phyloP scores from a whole-genome alignment of 2,888 invertebrate species.

The Trypoxylon attenuatum region DNA sequence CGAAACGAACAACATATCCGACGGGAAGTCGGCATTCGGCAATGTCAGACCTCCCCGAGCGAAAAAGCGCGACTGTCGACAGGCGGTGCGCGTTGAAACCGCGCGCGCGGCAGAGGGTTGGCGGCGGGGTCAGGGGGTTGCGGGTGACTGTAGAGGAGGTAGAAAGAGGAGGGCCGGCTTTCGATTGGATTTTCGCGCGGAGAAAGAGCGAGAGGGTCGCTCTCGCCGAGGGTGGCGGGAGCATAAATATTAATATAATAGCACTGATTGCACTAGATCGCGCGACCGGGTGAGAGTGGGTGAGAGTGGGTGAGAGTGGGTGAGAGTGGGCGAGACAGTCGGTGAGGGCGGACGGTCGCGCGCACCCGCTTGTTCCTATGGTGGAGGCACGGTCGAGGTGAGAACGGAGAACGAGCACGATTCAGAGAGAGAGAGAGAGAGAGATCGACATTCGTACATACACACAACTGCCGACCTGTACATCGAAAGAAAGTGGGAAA shows the following conservation, averaged over 20 bases:
- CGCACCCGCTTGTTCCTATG: conserved; percentile 35
- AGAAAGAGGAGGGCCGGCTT: too few relatives aligned
- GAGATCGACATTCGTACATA: too few relatives aligned
- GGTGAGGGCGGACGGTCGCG: conserved; percentile 2
- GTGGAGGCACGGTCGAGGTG: conserved; percentile 18
- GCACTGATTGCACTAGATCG: conserved; percentile 66
- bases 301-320: too few relatives aligned
- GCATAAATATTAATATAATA: conserved; percentile 69
- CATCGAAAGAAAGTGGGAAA: conserved; percentile 1
- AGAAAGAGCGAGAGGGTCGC: conserved; percentile 19
- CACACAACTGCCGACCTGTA: too few relatives aligned
- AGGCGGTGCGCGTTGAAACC: conserved; percentile 15
- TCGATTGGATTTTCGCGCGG: conserved; percentile 44
- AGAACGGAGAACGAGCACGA: conserved; percentile 16
- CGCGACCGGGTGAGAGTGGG: too few relatives aligned
- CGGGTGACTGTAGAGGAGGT: too few relatives aligned
- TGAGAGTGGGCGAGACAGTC: too few relatives aligned
- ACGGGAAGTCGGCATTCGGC: too few relatives aligned
- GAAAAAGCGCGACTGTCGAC: conserved; percentile 21
- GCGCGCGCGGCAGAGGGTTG: not conserved
- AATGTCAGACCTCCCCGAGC: too few relatives aligned
- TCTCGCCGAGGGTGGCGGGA: conserved; percentile 8
- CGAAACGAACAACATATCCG: too few relatives aligned
- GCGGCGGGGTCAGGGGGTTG: conserved; percentile 15
- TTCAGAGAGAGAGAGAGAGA: not conserved